These are phyloP conservation scores for Drosophila cardini DNA, from an alignment of 1,140 invertebrate genomes.

Conservation along the genomic window DNA sequence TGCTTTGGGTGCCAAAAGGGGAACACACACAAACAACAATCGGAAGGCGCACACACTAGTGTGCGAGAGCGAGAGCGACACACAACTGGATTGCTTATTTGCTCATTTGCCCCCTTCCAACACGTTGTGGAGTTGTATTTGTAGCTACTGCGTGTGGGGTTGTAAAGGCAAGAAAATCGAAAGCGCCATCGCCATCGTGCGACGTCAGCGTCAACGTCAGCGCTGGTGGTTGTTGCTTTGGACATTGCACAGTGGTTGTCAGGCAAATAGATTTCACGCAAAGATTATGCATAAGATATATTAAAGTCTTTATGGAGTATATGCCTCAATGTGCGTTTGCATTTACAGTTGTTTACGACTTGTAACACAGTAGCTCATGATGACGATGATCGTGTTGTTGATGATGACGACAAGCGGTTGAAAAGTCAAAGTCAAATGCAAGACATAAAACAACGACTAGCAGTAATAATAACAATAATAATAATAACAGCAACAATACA, in stretches of 20 bases:
- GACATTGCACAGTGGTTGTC: slow-evolving; percentile 43
- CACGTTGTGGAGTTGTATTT: slow-evolving; percentile 18
- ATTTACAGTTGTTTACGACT: slow-evolving; percentile 15
- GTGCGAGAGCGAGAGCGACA: slow-evolving; percentile 13
- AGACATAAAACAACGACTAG: slow-evolving; percentile 54
- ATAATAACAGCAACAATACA: slow-evolving; percentile 21
- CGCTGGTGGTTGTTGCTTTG: slow-evolving; percentile 48
- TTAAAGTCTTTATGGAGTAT: background rate
- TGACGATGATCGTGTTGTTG: background rate
- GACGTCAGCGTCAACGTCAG: slow-evolving; percentile 14
- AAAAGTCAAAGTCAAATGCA: slow-evolving; percentile 82
- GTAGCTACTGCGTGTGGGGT: slow-evolving; percentile 61
- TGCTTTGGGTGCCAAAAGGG: slow-evolving; percentile 37
- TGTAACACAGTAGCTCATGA: slow-evolving; percentile 36
- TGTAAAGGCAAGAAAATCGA: slow-evolving; percentile 65
- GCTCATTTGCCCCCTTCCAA: slow-evolving; percentile 35
- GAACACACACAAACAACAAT: slow-evolving; percentile 10
- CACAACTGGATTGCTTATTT: slow-evolving; percentile 53
- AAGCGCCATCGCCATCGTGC: slow-evolving; percentile 53
- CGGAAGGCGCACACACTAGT: background rate
- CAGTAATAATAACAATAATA: slow-evolving; percentile 29
- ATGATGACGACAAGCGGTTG: slow-evolving; percentile 64
- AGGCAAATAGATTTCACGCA: slow-evolving; percentile 27
- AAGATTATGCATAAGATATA: slow-evolving; percentile 30
- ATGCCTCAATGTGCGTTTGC: background rate